Percentiles rank a stretch among this genome's conserved stretches.
Conservation (phyloP, 2,797 vertebrate genomes). For the Lutra lutra region DNA sequence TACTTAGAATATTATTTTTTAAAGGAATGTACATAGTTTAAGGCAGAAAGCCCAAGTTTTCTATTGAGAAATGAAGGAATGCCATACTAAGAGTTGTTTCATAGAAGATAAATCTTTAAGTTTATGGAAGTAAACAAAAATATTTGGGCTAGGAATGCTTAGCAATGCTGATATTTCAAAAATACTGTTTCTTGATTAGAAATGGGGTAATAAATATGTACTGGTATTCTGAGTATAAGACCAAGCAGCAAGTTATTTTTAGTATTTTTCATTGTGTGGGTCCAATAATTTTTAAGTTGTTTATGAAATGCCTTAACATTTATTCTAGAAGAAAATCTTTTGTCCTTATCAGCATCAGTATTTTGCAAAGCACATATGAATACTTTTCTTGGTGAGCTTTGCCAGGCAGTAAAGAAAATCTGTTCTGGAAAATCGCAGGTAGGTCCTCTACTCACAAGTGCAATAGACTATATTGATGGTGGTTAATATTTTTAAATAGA, state of each 20-base stretch:
- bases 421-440: background rate
- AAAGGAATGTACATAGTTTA: background rate
- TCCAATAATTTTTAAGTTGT: background rate
- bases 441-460: background rate
- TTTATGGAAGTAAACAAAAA: background rate
- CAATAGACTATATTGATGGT: background rate
- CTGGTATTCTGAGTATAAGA: background rate
- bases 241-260: background rate
- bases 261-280: background rate
- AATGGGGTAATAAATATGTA: background rate
- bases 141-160: background rate
- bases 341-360: background rate
- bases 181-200: background rate
- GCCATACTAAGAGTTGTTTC: background rate
- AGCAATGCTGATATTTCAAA: background rate
- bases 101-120: background rate
- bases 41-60: background rate
- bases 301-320: background rate
- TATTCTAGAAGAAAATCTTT: background rate
- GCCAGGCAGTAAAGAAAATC: background rate
- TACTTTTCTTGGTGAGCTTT: background rate
- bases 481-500: background rate
- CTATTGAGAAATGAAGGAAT: background rate
- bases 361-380: background rate
- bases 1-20: background rate